Percentiles rank a stretch among this genome's conserved stretches.
These are phyloP conservation scores for Drosophila navojoa DNA, from an alignment of 1,140 invertebrate species.

Conservation along the genomic window DNA sequence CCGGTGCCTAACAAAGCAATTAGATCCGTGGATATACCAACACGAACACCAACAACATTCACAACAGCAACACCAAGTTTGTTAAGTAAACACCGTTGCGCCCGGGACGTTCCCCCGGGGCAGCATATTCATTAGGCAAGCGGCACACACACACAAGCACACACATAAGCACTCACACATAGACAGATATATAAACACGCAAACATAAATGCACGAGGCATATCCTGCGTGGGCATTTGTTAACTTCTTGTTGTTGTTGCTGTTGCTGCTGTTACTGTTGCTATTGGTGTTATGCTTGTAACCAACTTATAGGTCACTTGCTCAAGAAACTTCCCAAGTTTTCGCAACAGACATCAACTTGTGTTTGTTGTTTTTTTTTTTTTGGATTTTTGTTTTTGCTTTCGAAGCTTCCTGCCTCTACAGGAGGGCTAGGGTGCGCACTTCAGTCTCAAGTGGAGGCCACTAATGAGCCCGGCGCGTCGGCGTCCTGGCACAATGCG, in stretches of 20 bases:
- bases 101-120: slow-evolving; percentile 30
- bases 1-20: slow-evolving; percentile 79
- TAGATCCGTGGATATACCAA: slow-evolving; percentile 70
- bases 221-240: slow-evolving; percentile 30
- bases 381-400: slow-evolving; percentile 28
- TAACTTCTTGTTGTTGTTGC: slow-evolving; percentile 18
- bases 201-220: slow-evolving; percentile 1
- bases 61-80: slow-evolving; percentile 46
- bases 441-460: slow-evolving; percentile 22
- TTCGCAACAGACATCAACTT: slow-evolving; percentile 53
- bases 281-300: slow-evolving; percentile 32
- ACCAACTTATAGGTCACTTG: slow-evolving; percentile 72
- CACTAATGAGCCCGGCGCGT: slow-evolving; percentile 57
- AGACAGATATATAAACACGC: neutral
- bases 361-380: slow-evolving; percentile 34
- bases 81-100: slow-evolving; percentile 43
- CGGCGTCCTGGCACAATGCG: slow-evolving; percentile 62
- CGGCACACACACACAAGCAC: neutral
- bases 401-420: slow-evolving; percentile 43
- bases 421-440: neutral
- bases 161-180: neutral
- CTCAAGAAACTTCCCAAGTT: slow-evolving; percentile 68
- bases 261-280: slow-evolving; percentile 23
- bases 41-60: slow-evolving; percentile 39
- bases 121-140: slow-evolving; percentile 72